These are phyloP conservation scores for Chelon labrosus DNA, from an alignment of 2,797 vertebrate genomes.

Conservation along the genomic window DNA sequence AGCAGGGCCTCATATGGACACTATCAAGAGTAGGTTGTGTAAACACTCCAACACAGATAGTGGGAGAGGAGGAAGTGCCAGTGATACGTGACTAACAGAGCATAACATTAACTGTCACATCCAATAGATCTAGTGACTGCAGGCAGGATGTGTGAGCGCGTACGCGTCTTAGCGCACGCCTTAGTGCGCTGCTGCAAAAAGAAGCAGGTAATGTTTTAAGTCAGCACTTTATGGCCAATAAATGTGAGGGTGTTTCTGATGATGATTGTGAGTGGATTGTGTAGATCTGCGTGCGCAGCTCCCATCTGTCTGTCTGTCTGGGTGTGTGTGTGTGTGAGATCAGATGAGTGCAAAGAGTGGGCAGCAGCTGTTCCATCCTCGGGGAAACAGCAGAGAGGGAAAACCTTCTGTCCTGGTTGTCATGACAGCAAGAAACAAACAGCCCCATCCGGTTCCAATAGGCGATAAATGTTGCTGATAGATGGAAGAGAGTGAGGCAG, in stretches of 20 bases:
- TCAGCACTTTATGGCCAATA: constrained; percentile 16
- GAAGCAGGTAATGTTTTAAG: constrained; percentile 42
- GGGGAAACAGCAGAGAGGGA: constrained; percentile 51
- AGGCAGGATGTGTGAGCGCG: constrained; percentile 12
- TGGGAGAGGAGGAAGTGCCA: constrained; percentile 58
- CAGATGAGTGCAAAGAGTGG: constrained; percentile 46
- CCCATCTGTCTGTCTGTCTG: constrained; percentile 3
- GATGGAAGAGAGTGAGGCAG: constrained; percentile 45
- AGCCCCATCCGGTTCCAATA: constrained; percentile 68
- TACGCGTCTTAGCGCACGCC: neutral
- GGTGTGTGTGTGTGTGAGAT: constrained; percentile 21
- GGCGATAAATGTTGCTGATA: constrained; percentile 64
- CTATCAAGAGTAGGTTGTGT: constrained; percentile 51
- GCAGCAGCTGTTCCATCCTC: constrained; percentile 71
- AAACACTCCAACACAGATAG: constrained; percentile 67
- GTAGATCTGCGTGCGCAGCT: neutral
- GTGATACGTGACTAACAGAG: constrained; percentile 70
- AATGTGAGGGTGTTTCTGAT: constrained; percentile 17
- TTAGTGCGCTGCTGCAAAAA: constrained; percentile 13
- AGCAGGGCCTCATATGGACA: constrained; percentile 51
- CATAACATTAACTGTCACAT: constrained; percentile 79
- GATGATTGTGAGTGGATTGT: constrained; percentile 2
- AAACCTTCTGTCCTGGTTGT: constrained; percentile 68
- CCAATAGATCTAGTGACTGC: constrained; percentile 68
- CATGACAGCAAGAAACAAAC: constrained; percentile 77